Conservation (phyloP, 2,113 vertebrate genomes). For the Aldabrachelys gigantea region DNA sequence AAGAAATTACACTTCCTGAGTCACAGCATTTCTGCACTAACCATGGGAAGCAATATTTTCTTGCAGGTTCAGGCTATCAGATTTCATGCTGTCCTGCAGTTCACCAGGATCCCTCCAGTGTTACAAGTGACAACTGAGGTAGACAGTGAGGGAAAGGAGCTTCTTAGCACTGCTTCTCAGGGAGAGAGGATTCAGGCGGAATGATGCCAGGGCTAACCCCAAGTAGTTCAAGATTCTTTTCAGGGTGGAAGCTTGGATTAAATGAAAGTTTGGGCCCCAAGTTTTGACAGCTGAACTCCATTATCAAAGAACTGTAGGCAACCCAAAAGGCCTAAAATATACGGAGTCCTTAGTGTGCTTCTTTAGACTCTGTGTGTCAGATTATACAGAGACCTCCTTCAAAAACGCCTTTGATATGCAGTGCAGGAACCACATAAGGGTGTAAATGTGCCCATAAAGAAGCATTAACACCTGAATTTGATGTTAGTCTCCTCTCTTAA, state of each 20-base stretch:
- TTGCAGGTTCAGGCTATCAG: not conserved
- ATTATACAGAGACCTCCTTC: not conserved
- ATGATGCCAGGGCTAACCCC: not conserved
- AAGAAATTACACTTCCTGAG: rapidly evolving
- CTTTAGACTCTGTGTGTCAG: not conserved
- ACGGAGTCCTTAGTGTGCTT: not conserved
- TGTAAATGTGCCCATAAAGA: not conserved
- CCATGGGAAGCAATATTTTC: not conserved
- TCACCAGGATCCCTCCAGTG: not conserved
- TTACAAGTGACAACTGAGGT: not conserved
- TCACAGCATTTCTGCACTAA: not conserved
- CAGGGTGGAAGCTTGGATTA: not conserved
- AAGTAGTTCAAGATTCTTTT: not conserved
- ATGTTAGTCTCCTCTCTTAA: not conserved
- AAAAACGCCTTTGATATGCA: not conserved
- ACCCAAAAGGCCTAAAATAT: not conserved
- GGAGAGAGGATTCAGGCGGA: not conserved
- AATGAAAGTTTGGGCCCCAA: not conserved
- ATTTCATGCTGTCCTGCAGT: not conserved
- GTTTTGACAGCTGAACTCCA: not conserved
- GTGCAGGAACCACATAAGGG: not conserved
- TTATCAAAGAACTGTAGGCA: not conserved
- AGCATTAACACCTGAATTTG: not conserved
- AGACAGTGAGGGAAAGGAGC: not conserved
- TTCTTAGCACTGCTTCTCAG: not conserved